Percentiles rank a stretch among this genome's conserved stretches.
Evolutionary conservation across 2,888 invertebrate species (phyloP).

Genomic region (Ectobius pallidus): DNA sequence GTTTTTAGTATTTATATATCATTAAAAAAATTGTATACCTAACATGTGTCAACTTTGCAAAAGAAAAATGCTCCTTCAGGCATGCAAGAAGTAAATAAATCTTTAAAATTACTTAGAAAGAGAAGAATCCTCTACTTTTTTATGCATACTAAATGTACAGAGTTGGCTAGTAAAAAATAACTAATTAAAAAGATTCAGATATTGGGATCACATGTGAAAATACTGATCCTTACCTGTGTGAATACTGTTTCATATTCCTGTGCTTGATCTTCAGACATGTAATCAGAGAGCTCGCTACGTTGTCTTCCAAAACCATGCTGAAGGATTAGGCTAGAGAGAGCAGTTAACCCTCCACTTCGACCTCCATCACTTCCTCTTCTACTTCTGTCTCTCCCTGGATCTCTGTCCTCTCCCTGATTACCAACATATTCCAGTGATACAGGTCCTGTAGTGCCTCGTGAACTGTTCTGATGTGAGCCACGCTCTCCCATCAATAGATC

Average conservation of each 20-base stretch:
- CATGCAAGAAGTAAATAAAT: too few relatives aligned
- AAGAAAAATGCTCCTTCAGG: too few relatives aligned
- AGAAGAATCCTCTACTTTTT: too few relatives aligned
- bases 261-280: slow-evolving; percentile 57
- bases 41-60: too few relatives aligned
- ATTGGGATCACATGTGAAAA: too few relatives aligned
- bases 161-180: too few relatives aligned
- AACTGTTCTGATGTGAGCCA: slow-evolving; percentile 7
- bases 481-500: neutral
- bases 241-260: slow-evolving; percentile 45
- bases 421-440: slow-evolving; percentile 1
- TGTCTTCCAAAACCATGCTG: slow-evolving; percentile 46
- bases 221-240: slow-evolving; percentile 32
- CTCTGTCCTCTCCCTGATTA: neutral
- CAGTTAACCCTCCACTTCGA: neutral
- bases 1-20: too few relatives aligned
- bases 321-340: slow-evolving; percentile 13
- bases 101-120: too few relatives aligned
- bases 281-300: slow-evolving; percentile 55
- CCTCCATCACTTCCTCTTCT: slow-evolving; percentile 1
- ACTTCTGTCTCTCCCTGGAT: neutral
- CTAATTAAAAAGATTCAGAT: too few relatives aligned
- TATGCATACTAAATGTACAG: too few relatives aligned
- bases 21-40: too few relatives aligned
- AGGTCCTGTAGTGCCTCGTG: neutral